A percentile compares a stretch with the other conserved stretches of the same genome.
Conservation (phyloP, 2,113 vertebrate genomes). For the Monarcha castaneiventris region DNA sequence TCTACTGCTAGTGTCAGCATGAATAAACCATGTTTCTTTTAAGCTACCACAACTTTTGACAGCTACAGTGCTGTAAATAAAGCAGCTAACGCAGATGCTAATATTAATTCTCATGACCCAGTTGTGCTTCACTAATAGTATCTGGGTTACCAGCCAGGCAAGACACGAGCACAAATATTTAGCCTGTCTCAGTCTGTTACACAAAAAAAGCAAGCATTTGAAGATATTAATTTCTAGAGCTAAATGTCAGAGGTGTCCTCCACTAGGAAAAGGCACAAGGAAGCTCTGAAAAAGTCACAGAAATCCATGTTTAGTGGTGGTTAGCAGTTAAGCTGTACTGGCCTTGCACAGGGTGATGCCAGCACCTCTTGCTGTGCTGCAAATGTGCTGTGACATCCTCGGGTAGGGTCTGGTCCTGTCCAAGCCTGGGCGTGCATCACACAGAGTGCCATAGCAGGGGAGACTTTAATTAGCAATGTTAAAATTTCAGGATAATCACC, state of each 20-base stretch:
- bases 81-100: constrained; percentile 43
- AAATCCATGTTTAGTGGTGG: not conserved
- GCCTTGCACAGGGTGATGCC: not conserved
- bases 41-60: constrained; percentile 41
- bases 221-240: not conserved
- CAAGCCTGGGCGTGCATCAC: not conserved
- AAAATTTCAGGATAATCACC: not conserved
- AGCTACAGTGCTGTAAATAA: constrained; percentile 60
- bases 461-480: not conserved
- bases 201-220: not conserved
- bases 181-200: not conserved
- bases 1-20: constrained; percentile 12
- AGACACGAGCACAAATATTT: constrained; percentile 44
- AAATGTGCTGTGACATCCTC: not conserved
- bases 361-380: not conserved
- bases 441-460: not conserved
- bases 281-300: not conserved
- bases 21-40: constrained; percentile 17
- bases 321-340: not conserved
- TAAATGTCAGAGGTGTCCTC: not conserved
- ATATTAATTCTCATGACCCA: constrained; percentile 54
- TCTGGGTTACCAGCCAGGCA: constrained; percentile 42
- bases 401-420: not conserved
- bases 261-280: not conserved
- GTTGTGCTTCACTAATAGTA: constrained; percentile 48